Conservation (phyloP, 2,113 vertebrate genomes). For the Bufo gargarizans region DNA sequence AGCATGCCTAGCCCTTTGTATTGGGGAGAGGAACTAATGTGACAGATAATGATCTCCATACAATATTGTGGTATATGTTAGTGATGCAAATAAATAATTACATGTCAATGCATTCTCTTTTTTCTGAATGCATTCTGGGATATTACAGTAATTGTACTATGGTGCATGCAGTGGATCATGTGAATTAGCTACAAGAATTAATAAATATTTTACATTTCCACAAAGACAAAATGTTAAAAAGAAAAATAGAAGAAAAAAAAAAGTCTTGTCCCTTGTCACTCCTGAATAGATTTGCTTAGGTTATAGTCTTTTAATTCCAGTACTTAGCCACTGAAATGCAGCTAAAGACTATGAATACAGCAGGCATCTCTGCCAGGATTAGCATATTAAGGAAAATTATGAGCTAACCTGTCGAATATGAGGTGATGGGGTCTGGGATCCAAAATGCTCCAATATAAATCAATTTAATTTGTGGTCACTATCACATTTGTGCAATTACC, state of each 20-base stretch:
- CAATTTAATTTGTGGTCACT: constrained; percentile 37
- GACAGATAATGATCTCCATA: not conserved
- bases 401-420: constrained; percentile 24
- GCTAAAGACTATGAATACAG: not conserved
- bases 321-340: not conserved
- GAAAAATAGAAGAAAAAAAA: not conserved
- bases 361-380: not conserved
- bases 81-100: not conserved
- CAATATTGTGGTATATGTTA: not conserved
- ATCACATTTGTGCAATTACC: constrained; percentile 32
- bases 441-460: constrained; percentile 25
- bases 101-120: not conserved
- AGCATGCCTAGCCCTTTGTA: not conserved
- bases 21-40: not conserved
- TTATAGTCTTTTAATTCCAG: not conserved
- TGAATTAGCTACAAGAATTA: too few species aligned
- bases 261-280: not conserved
- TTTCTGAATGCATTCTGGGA: not conserved
- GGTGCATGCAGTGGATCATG: too few species aligned
- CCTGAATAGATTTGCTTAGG: not conserved
- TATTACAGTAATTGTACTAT: not conserved
- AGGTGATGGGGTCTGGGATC: not conserved
- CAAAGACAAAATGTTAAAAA: not conserved
- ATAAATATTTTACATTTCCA: too few species aligned
- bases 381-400: constrained; percentile 22